Percentiles rank a stretch among this genome's conserved stretches.
Conservation (phyloP, 2,113 vertebrate species). For the Hippolais icterina region DNA sequence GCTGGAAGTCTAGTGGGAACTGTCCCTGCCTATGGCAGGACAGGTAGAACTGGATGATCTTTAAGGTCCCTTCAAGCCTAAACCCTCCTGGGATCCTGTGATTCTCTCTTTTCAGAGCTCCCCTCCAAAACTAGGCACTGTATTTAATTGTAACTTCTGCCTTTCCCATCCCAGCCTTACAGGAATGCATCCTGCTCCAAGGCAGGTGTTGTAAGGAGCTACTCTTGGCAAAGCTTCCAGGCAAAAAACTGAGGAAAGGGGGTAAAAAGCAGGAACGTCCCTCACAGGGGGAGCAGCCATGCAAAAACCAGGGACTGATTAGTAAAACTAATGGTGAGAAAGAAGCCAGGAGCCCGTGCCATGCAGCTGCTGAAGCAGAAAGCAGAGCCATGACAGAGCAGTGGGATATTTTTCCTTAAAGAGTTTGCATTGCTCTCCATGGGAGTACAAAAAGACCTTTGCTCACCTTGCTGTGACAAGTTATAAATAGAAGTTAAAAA, state of each 20-base stretch:
- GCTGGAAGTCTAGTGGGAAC: neutral
- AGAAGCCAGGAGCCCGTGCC: fast-evolving
- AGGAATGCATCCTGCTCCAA: fast-evolving
- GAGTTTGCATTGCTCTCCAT: neutral
- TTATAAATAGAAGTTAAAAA: neutral
- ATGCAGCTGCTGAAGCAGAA: neutral
- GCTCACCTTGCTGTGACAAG: neutral
- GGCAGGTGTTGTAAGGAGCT: neutral
- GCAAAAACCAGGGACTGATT: neutral
- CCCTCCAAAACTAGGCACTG: neutral
- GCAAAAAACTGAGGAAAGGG: neutral
- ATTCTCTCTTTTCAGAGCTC: neutral
- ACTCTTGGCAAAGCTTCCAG: neutral
- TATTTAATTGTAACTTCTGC: neutral
- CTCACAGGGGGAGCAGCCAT: neutral
- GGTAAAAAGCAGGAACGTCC: neutral
- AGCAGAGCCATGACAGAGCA: neutral
- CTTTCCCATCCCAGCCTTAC: neutral
- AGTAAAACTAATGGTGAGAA: neutral
- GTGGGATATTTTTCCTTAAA: neutral
- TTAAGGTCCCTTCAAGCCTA: neutral
- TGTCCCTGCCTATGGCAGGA: neutral
- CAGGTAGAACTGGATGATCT: neutral
- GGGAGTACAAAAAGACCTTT: neutral
- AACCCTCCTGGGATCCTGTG: neutral